Evolutionary conservation across 2,888 invertebrate genomes (phyloP).

Genomic region (Ichneumoninae sp.): DNA sequence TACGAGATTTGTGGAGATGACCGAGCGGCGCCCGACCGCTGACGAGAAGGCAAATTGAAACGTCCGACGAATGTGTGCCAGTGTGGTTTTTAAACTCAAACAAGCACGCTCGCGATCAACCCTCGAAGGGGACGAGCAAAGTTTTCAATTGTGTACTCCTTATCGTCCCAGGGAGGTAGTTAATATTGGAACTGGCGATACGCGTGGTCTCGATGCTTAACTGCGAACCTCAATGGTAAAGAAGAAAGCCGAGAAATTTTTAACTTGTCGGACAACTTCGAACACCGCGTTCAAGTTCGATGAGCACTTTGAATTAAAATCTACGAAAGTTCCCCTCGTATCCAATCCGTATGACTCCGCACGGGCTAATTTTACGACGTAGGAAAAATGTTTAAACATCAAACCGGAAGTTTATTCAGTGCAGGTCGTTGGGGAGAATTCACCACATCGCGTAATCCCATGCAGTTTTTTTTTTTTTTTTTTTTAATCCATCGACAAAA

Average conservation of each 20-base stretch:
- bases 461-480: neutral
- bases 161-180: neutral
- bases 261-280: neutral
- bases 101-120: constrained; percentile 27
- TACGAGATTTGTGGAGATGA: constrained; percentile 14
- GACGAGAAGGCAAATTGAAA: constrained; percentile 48
- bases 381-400: constrained; percentile 1
- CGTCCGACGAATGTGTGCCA: constrained; percentile 35
- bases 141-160: constrained; percentile 41
- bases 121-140: constrained; percentile 30
- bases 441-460: neutral
- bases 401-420: constrained; percentile 30
- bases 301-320: neutral
- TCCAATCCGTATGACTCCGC: neutral
- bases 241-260: neutral
- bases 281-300: neutral
- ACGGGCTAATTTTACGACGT: constrained; percentile 12
- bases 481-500: constrained; percentile 46
- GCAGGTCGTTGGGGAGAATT: neutral
- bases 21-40: constrained; percentile 25
- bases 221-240: neutral
- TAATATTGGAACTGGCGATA: constrained; percentile 21
- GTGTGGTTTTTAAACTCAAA: constrained; percentile 38
- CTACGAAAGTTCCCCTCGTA: neutral
- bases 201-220: neutral